phyloP scores from a whole-genome alignment of 2,113 vertebrate species.

The Platanista minor region DNA sequence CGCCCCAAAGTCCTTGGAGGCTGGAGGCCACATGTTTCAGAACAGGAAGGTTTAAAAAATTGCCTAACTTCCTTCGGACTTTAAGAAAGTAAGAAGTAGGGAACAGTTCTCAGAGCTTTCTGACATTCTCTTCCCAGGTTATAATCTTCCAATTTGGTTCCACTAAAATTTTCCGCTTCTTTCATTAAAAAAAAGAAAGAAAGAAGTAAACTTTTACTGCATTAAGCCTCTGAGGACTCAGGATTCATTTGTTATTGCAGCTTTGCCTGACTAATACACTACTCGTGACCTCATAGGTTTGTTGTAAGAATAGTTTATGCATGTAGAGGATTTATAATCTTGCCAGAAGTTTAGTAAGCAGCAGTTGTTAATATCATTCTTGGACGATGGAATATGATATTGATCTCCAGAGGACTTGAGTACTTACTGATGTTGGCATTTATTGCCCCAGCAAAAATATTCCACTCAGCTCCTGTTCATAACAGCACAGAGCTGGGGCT shows the following conservation, averaged over 20 bases:
- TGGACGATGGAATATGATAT: not conserved
- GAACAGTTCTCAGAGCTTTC: not conserved
- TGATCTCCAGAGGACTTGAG: not conserved
- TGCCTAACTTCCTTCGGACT: not conserved
- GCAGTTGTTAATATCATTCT: not conserved
- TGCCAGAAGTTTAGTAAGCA: not conserved
- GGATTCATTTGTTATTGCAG: not conserved
- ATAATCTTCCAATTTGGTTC: not conserved
- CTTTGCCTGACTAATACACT: not conserved
- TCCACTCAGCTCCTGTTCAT: not conserved
- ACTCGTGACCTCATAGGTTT: not conserved
- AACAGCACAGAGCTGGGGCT: not conserved
- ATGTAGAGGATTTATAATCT: not conserved
- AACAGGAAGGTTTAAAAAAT: not conserved
- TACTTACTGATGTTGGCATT: not conserved
- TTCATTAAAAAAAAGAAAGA: not conserved
- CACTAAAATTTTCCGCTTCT: not conserved
- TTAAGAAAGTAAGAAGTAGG: not conserved
- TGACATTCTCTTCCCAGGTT: not conserved
- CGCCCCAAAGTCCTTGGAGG: not conserved
- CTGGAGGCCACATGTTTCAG: not conserved
- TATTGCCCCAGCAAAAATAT: not conserved
- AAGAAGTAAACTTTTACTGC: not conserved
- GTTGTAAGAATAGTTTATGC: not conserved
- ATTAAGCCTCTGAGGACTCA: not conserved